Conservation (phyloP, 2,888 invertebrate species). For the Cyclophora punctaria region DNA sequence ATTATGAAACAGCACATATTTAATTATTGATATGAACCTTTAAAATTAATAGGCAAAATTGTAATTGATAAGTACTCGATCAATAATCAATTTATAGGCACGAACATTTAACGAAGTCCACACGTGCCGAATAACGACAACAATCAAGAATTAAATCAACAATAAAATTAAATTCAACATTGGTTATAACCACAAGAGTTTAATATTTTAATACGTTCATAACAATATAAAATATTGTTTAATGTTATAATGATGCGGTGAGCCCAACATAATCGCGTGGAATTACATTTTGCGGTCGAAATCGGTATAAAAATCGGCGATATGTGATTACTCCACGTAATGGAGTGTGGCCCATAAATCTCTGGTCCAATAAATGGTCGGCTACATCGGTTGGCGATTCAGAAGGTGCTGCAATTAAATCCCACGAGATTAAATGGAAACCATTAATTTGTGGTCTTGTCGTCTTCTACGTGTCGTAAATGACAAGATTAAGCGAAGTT, state of each 20-base stretch:
- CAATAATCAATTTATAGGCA: too few species aligned
- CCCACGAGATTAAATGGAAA: slow-evolving; percentile 65
- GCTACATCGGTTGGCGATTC: slow-evolving; percentile 41
- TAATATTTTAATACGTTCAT: background rate
- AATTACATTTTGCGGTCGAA: slow-evolving; percentile 8
- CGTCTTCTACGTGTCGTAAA: slow-evolving; percentile 28
- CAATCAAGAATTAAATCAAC: too few species aligned
- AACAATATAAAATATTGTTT: too few species aligned
- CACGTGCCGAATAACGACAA: too few species aligned
- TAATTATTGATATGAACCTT: too few species aligned
- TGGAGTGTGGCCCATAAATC: slow-evolving; percentile 46
- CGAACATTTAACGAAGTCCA: too few species aligned
- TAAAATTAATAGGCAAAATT: too few species aligned
- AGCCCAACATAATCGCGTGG: slow-evolving; percentile 5
- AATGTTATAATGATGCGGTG: slow-evolving; percentile 1
- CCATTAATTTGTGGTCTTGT: slow-evolving; percentile 61
- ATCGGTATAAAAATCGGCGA: background rate
- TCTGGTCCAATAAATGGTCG: slow-evolving; percentile 53
- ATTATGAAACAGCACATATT: too few species aligned
- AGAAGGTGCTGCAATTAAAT: slow-evolving; percentile 67
- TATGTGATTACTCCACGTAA: slow-evolving; percentile 3
- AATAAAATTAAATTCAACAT: too few species aligned
- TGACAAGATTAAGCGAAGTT: slow-evolving; percentile 8
- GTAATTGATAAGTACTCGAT: too few species aligned
- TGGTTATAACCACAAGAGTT: too few species aligned